Base-by-base conservation (phyloP, 2,888 invertebrate species). In the Trissolcus brochymenae region DNA sequence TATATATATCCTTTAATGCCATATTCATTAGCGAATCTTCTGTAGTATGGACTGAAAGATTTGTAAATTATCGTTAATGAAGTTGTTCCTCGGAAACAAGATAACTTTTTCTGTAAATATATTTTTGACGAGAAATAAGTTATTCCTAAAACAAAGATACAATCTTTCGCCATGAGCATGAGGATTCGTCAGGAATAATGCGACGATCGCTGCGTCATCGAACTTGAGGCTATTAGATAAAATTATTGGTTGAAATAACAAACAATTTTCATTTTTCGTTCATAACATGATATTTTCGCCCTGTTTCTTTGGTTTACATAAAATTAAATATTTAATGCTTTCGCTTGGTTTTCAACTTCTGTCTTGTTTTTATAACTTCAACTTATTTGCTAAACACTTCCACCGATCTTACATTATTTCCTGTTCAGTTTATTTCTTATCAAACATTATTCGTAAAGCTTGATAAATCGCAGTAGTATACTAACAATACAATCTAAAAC, bases 61-160 rank as follows among this genome's bases (percentile, higher is more conserved):
- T 76, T 76, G 71, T 72, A 76, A 76, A 76, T 76, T 72, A 76
- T 67, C 57, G 55, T 76, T 76, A 76, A 76, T 76, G 76, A 76
- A 72, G 76, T 76, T 76, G 76, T 76, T 72, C 67, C 67, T 57
- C 25, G 62, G 76, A 61, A 71, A 67, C 72, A 50, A 54, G 71
- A 66, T 76, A 72, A 72, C 62, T 67, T 67, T 72, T 67, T 72
- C 71, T 66, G 66, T 65, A 66, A 76, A 66, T 76, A 61, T 64
- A 72, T 57, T 76, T 71, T 72, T 76, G 66, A 67, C 72, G 67
- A 72, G 59, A 53, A 62, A 76, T 76, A 62, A 67, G 66, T 76
- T 76, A 72, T 72, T 72, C 66, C 59, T 59, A 54, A 66, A 76
- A 66, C 66, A 70, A 40, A 66, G 35, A 61, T 75, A 67, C 51